These are phyloP conservation scores for Carassius auratus DNA, from an alignment of 2,113 vertebrate species.

Conservation along the genomic window DNA sequence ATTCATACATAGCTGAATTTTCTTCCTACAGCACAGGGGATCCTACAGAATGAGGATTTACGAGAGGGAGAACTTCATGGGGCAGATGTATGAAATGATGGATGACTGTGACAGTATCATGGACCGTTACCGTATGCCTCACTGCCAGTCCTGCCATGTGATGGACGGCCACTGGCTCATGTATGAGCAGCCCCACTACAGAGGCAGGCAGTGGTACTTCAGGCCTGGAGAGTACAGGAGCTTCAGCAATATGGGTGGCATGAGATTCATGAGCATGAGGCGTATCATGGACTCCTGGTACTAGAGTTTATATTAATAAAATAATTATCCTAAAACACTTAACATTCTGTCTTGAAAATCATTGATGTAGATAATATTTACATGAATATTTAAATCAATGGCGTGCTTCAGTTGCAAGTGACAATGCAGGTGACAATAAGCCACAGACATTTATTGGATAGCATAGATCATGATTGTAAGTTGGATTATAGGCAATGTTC, in stretches of 20 bases:
- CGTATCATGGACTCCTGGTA: conserved; percentile 27
- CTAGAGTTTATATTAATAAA: not conserved
- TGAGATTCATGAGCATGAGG: conserved; percentile 35
- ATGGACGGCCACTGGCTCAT: conserved; percentile 79
- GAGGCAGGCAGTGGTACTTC: conserved; percentile 70
- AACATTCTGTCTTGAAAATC: too few species aligned
- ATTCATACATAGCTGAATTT: too few species aligned
- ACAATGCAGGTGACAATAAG: too few species aligned
- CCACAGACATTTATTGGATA: too few species aligned
- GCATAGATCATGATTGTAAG: too few species aligned
- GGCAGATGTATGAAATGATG: conserved; percentile 31
- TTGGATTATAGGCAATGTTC: too few species aligned
- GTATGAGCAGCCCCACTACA: conserved; percentile 74
- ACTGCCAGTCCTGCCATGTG: conserved; percentile 70
- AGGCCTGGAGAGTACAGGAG: conserved; percentile 72
- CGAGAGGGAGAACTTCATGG: conserved; percentile 30
- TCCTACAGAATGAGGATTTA: conserved; percentile 7
- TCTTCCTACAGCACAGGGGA: too few species aligned
- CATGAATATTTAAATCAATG: too few species aligned
- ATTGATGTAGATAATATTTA: too few species aligned
- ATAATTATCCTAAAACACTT: too few species aligned
- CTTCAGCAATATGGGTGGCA: conserved; percentile 57
- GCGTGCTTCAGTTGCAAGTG: too few species aligned
- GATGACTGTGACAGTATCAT: conserved; percentile 15
- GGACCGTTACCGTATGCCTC: conserved; percentile 31